A percentile compares a stretch with the other conserved stretches of the same genome.
Conservation (phyloP, 2,797 vertebrate species). For the Enteromius thamalakanensis region DNA sequence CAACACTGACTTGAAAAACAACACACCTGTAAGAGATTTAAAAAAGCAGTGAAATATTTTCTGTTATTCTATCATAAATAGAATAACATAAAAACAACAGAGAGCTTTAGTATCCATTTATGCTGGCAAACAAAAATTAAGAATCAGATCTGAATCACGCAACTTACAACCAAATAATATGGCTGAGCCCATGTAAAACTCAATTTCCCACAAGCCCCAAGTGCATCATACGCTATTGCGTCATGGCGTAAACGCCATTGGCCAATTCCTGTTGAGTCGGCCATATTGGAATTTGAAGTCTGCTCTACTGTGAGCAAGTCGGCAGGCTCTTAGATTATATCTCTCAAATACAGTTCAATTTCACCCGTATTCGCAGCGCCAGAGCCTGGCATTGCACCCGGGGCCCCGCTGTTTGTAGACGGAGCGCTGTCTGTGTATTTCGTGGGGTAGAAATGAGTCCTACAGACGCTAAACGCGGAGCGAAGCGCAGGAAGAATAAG, state of each 20-base stretch:
- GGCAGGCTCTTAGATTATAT: slow-evolving; percentile 69
- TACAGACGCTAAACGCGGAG: slow-evolving; percentile 96
- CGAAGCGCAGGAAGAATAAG: slow-evolving; percentile 98
- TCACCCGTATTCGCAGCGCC: slow-evolving; percentile 65
- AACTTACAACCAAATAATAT: neutral
- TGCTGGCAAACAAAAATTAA: neutral
- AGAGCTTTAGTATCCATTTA: neutral
- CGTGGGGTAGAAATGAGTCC: slow-evolving; percentile 83
- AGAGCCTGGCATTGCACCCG: slow-evolving; percentile 66
- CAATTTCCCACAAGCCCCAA: slow-evolving; percentile 70
- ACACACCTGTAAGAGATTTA: neutral
- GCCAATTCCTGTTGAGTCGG: slow-evolving; percentile 87
- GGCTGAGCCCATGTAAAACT: slow-evolving; percentile 57
- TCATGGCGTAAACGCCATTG: slow-evolving; percentile 80
- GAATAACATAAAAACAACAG: neutral
- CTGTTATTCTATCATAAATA: neutral
- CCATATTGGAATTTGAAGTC: slow-evolving; percentile 98
- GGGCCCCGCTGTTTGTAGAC: slow-evolving; percentile 72
- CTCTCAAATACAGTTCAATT: slow-evolving; percentile 64
- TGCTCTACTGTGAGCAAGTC: slow-evolving; percentile 80
- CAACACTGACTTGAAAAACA: neutral
- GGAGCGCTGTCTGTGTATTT: slow-evolving; percentile 74
- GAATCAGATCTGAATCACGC: neutral
- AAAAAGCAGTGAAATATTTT: neutral
- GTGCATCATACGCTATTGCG: slow-evolving; percentile 55